Evolutionary conservation across 2,888 invertebrate species (phyloP).

Genomic region (Lysandra bellargus): DNA sequence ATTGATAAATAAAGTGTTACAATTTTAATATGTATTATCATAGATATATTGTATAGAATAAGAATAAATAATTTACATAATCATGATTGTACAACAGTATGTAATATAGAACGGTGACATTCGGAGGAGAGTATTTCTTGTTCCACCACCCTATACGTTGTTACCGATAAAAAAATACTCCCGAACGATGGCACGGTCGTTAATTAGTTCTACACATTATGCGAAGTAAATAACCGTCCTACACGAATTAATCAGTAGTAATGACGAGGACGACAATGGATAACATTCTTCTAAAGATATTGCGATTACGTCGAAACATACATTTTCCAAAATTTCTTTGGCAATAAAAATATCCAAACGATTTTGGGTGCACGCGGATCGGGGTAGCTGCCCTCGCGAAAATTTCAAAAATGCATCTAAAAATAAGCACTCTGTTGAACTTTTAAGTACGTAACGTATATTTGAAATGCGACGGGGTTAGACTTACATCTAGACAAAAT

Average conservation of each 20-base stretch:
- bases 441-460: constrained; percentile 75
- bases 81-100: constrained; percentile 64
- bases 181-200: constrained; percentile 58
- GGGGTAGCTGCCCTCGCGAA: constrained; percentile 73
- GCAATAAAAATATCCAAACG: constrained; percentile 64
- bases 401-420: constrained; percentile 69
- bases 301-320: constrained; percentile 56
- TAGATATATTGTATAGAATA: constrained; percentile 53
- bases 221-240: constrained; percentile 69
- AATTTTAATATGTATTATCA: constrained; percentile 34
- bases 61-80: constrained; percentile 77
- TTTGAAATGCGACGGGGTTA: constrained; percentile 63
- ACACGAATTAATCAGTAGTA: constrained; percentile 58
- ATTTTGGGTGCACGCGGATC: constrained; percentile 62
- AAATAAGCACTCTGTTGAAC: constrained; percentile 60
- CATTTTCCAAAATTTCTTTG: constrained; percentile 69
- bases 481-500: constrained; percentile 66
- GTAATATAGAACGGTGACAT: constrained; percentile 54
- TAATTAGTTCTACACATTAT: constrained; percentile 63
- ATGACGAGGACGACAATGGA: constrained; percentile 61
- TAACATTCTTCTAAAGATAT: constrained; percentile 49
- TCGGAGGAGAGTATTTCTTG: constrained; percentile 67
- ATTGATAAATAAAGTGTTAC: constrained; percentile 70
- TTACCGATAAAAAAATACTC: constrained; percentile 66
- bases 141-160: constrained; percentile 47